Conservation (phyloP, 2,797 vertebrate species). For the Allobates femoralis region DNA sequence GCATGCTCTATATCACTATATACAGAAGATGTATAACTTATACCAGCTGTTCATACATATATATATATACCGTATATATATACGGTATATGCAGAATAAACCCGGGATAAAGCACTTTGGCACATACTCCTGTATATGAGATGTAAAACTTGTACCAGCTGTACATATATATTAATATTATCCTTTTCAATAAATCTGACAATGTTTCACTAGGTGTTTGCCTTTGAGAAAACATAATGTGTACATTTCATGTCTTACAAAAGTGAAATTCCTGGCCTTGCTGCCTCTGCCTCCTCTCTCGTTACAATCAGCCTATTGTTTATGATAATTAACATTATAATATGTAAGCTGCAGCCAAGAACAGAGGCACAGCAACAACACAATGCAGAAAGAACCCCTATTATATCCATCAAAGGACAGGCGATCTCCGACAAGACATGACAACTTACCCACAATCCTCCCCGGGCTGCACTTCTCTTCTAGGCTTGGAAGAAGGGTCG, state of each 20-base stretch:
- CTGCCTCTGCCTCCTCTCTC: conserved; percentile 28
- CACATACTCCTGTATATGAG: background rate
- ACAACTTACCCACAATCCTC: conserved; percentile 27
- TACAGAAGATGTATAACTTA: no score
- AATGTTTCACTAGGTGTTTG: background rate
- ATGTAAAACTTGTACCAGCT: no score
- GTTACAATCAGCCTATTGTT: conserved; percentile 51
- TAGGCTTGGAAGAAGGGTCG: background rate
- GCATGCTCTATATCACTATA: no score
- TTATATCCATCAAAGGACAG: conserved; percentile 49
- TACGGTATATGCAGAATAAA: background rate
- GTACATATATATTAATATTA: background rate
- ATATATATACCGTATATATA: no score
- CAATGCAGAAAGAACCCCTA: conserved; percentile 40
- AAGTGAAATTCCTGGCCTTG: background rate
- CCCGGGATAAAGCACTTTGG: background rate
- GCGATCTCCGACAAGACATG: conserved; percentile 3
- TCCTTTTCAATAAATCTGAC: background rate
- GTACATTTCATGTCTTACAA: conserved; percentile 11
- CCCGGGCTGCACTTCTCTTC: background rate
- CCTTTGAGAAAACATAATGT: background rate
- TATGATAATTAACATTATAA: conserved; percentile 32
- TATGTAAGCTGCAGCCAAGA: conserved; percentile 25
- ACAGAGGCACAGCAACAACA: background rate
- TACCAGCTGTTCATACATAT: background rate